Conservation (phyloP, 2,113 vertebrate genomes). For the Chrysemys picta region DNA sequence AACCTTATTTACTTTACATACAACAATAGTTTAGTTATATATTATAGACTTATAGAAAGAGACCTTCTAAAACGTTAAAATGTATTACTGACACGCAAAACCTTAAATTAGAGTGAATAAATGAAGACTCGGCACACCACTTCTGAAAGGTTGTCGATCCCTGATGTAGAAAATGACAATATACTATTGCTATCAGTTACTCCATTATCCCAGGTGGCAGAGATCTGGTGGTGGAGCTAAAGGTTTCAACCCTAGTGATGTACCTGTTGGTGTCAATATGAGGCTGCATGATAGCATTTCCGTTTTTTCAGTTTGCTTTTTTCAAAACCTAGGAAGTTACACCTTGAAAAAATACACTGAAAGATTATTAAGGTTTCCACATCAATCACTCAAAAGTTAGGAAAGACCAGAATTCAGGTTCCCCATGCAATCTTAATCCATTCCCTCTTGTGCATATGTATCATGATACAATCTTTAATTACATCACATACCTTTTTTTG, state of each 20-base stretch:
- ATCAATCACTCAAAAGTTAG: neutral
- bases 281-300: neutral
- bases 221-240: neutral
- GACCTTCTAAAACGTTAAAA: too few species aligned
- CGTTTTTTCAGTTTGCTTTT: neutral
- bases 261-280: neutral
- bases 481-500: neutral
- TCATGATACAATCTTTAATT: neutral
- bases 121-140: too few species aligned
- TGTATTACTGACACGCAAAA: too few species aligned
- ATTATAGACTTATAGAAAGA: too few species aligned
- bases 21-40: too few species aligned
- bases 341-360: neutral
- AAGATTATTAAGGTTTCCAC: neutral
- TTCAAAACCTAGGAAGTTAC: neutral
- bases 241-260: neutral
- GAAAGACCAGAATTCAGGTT: neutral
- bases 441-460: neutral
- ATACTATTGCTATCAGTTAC: neutral
- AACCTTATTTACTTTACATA: too few species aligned
- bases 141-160: too few species aligned
- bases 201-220: neutral
- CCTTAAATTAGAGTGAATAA: too few species aligned
- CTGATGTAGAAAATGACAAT: neutral
- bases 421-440: too few species aligned